These are phyloP conservation scores for Salvator merianae DNA, from an alignment of 2,113 vertebrate species.

Conservation along the genomic window DNA sequence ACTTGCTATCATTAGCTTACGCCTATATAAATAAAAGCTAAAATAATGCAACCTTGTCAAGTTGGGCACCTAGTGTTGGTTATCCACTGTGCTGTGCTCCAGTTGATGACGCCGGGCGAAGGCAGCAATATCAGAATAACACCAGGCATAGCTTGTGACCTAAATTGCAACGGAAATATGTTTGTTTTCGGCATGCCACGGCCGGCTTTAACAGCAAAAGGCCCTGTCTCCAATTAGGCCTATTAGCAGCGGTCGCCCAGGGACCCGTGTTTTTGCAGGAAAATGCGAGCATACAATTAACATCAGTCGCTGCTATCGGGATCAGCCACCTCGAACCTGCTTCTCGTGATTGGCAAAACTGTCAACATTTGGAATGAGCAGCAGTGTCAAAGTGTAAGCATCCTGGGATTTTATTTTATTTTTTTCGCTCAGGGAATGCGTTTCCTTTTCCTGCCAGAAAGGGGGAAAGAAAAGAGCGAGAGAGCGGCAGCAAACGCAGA, in stretches of 20 bases:
- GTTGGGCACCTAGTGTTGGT: slow-evolving; percentile 19
- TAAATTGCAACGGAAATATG: slow-evolving; percentile 44
- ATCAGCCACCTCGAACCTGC: background rate
- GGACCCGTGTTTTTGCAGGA: slow-evolving; percentile 36
- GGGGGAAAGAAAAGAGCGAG: background rate
- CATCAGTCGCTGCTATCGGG: background rate
- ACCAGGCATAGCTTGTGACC: slow-evolving; percentile 57
- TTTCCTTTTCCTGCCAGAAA: slow-evolving; percentile 6
- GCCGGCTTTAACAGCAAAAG: slow-evolving; percentile 61
- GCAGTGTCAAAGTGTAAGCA: background rate
- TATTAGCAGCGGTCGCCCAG: slow-evolving; percentile 1
- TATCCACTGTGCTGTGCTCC: background rate
- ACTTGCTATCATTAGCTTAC: background rate
- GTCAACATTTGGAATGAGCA: background rate
- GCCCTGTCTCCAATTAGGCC: slow-evolving; percentile 28
- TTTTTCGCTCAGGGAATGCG: background rate
- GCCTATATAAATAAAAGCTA: background rate
- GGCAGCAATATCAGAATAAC: slow-evolving; percentile 46
- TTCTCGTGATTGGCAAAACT: background rate
- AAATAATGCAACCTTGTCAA: slow-evolving; percentile 30
- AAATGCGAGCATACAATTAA: rapidly evolving
- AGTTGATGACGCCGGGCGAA: slow-evolving; percentile 20
- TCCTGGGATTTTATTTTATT: background rate
- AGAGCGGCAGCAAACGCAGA: background rate
- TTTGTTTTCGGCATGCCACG: slow-evolving; percentile 47